Conservation (phyloP, 2,113 vertebrate genomes). For the Litocranius walleri region DNA sequence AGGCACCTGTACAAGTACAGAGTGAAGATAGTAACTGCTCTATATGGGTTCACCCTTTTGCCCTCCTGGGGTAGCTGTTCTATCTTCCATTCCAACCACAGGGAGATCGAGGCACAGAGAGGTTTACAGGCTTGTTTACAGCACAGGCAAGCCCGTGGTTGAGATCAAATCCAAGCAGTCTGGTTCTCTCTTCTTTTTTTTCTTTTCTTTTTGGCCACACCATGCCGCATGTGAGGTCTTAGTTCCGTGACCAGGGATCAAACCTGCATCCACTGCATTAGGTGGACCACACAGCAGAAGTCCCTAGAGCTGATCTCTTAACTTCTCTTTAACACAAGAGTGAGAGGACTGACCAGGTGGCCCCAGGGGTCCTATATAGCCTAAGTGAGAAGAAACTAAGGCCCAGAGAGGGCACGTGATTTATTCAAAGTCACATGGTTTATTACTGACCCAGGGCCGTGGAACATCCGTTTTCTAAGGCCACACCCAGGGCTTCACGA, state of each 20-base stretch:
- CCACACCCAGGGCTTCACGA: not conserved
- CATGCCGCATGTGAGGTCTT: not conserved
- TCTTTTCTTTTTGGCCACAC: not conserved
- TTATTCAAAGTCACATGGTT: not conserved
- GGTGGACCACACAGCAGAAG: not conserved
- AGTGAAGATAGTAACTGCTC: not conserved
- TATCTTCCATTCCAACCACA: too few species aligned
- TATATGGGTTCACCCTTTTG: fast-evolving
- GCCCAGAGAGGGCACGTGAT: not conserved
- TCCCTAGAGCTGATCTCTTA: not conserved
- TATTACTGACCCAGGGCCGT: not conserved
- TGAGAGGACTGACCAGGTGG: too few species aligned
- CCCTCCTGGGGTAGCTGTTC: not conserved
- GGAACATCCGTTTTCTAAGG: not conserved
- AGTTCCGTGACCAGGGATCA: not conserved
- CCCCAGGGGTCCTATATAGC: not conserved
- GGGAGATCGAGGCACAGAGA: not conserved
- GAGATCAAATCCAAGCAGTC: not conserved
- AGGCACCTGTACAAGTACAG: not conserved
- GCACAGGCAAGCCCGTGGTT: not conserved
- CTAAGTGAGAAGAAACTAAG: not conserved
- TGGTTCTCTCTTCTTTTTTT: not conserved
- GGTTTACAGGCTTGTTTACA: not conserved
- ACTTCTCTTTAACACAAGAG: not conserved
- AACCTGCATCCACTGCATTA: not conserved